phyloP scores from a whole-genome alignment of 2,797 vertebrate species.

The Eospalax fontanierii region DNA sequence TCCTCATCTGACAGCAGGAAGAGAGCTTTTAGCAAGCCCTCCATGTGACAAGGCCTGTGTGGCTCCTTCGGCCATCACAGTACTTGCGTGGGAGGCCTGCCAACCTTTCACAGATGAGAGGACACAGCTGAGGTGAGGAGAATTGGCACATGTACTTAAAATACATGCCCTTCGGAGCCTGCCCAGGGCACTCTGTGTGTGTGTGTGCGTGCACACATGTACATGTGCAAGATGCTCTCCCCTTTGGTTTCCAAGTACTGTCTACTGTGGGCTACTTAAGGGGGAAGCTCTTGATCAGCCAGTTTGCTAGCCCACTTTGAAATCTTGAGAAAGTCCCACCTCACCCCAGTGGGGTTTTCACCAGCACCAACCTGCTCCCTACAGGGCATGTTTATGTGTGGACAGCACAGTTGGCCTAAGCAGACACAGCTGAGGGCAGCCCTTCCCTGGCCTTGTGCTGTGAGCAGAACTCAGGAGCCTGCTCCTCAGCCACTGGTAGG shows the following conservation, averaged over 20 bases:
- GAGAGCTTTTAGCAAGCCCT: neutral
- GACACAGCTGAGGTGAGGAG: neutral
- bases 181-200: rapidly evolving
- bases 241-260: neutral
- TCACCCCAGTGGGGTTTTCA: neutral
- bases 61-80: neutral
- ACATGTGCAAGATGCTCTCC: neutral
- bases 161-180: neutral
- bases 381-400: neutral
- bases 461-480: neutral
- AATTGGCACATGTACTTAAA: neutral
- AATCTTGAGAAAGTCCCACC: neutral
- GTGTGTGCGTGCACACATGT: rapidly evolving
- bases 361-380: neutral
- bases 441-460: too few species aligned
- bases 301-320: neutral
- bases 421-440: neutral
- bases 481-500: neutral
- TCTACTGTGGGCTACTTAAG: neutral
- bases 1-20: neutral
- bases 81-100: neutral
- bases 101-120: neutral
- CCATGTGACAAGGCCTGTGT: neutral
- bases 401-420: rapidly evolving
- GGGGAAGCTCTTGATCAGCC: too few species aligned